phyloP scores from a whole-genome alignment of 2,888 invertebrate genomes.

The Idaea dimidiata region DNA sequence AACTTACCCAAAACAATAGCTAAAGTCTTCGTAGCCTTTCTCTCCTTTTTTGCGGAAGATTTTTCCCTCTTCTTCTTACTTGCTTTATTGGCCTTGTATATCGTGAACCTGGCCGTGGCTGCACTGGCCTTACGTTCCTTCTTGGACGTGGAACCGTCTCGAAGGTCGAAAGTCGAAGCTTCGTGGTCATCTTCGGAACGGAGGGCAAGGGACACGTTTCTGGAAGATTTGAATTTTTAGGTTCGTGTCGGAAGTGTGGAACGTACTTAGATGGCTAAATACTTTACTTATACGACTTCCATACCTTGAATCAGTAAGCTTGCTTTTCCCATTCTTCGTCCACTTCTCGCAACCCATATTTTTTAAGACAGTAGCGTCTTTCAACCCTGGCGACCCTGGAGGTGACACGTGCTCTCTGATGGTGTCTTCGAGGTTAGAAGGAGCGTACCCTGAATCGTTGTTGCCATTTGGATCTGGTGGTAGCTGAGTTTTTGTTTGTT shows the following conservation, averaged over 20 bases:
- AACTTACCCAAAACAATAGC: constrained; percentile 97
- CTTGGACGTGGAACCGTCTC: constrained; percentile 77
- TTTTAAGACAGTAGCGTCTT: constrained; percentile 62
- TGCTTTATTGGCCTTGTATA: constrained; percentile 96
- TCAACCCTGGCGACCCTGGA: constrained; percentile 72
- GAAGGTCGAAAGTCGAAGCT: constrained; percentile 63
- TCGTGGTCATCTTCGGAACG: constrained; percentile 66
- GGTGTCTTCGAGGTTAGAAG: constrained; percentile 81
- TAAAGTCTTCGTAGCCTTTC: constrained; percentile 98
- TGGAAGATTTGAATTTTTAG: too few relatives aligned
- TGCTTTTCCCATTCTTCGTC: constrained; percentile 70
- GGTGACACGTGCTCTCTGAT: constrained; percentile 81
- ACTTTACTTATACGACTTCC: background rate
- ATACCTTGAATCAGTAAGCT: constrained; percentile 61
- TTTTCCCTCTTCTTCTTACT: constrained; percentile 97
- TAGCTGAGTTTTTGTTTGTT: constrained; percentile 60
- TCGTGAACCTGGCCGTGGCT: constrained; percentile 90
- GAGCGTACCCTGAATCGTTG: constrained; percentile 91
- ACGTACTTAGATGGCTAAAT: background rate
- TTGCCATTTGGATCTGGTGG: constrained; percentile 88
- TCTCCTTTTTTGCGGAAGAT: constrained; percentile 95
- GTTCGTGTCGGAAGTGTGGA: too few relatives aligned
- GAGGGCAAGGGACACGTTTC: constrained; percentile 82
- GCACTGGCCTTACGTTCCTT: constrained; percentile 86
- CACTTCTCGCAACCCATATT: constrained; percentile 64